Evolutionary conservation across 2,888 invertebrate species (phyloP), one percentile per base, ranked within the genome.

Genomic region (Unio pictorum): DNA sequence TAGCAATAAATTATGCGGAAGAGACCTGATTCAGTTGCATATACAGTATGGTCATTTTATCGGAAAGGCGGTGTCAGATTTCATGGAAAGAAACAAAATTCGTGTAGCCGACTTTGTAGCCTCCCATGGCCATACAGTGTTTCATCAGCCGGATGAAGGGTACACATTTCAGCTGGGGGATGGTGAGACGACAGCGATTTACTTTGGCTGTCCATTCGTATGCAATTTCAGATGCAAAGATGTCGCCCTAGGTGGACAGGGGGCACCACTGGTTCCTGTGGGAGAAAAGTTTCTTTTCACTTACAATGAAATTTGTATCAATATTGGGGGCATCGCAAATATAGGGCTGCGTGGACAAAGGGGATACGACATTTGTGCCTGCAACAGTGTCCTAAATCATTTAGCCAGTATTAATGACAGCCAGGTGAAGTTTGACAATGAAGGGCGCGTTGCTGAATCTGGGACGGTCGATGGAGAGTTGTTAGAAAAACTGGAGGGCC

Each of bases 271-370:
- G 15, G 87, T 86, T 7, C 84, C 87, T 1, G 80, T 81, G 20
- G 88, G 86, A 4, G 88, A 88, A 66, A 80, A 79, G 18, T 85
- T 80, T 65, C 77, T 88, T 30, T 88, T 86, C 69, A 68, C 76
- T 26, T 71, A 82, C 54, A 80, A 82, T 62, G 85, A 86, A 58
- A 72, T 87, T 23, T 87, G 87, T 68, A 69, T 89, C 3, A 89
- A 87, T 72, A 78, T 89, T 1, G 88, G 89, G 1, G 89, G 89
- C 7, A 87, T 89, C 62, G 85, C 86, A 28, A 87, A 86, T 66
- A 80, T 88, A 18, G 84, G 86, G 4, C 68, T 83, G 7, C 73
- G 70, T 55, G 84, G 80, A 1, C 65, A 74, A 57, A 62, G 61
- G 26, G 87, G 84, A 1, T 76, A 78, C 59, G 89, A 89, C 71